Percentiles rank a stretch among this genome's conserved stretches.
Conservation (phyloP, 1,140 invertebrate species). For the Aphis gossypii region DNA sequence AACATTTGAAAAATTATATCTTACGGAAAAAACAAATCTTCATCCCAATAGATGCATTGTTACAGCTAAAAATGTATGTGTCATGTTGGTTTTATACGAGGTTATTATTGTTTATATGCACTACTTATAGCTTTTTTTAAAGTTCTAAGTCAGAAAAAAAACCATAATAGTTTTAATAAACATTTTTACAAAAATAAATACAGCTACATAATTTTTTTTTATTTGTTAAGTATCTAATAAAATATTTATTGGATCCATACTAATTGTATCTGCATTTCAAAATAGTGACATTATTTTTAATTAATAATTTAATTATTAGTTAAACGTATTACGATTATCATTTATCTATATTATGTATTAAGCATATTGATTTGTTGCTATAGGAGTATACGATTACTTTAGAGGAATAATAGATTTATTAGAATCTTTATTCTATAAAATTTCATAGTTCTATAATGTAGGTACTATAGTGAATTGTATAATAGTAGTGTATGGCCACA, state of each 20-base stretch:
- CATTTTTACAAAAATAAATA: neutral
- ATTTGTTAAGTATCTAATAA: neutral
- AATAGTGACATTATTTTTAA: neutral
- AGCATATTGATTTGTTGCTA: too few species aligned
- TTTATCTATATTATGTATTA: too few species aligned
- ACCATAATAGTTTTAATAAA: neutral
- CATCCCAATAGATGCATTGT: neutral
- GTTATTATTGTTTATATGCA: neutral
- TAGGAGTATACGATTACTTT: too few species aligned
- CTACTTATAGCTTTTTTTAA: neutral
- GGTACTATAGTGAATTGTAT: too few species aligned
- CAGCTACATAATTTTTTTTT: neutral
- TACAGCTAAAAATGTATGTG: neutral
- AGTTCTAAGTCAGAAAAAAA: neutral
- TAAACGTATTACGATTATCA: too few species aligned
- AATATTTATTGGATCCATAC: neutral
- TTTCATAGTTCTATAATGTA: neutral
- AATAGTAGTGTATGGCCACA: too few species aligned
- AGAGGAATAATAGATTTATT: too few species aligned
- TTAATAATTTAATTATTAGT: neutral
- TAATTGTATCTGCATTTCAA: too few species aligned
- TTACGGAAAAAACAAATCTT: neutral
- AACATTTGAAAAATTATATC: neutral
- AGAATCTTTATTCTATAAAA: neutral
- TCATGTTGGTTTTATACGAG: neutral